phyloP scores from a whole-genome alignment of 2,113 vertebrate genomes.

The Myiozetetes cayanensis region DNA sequence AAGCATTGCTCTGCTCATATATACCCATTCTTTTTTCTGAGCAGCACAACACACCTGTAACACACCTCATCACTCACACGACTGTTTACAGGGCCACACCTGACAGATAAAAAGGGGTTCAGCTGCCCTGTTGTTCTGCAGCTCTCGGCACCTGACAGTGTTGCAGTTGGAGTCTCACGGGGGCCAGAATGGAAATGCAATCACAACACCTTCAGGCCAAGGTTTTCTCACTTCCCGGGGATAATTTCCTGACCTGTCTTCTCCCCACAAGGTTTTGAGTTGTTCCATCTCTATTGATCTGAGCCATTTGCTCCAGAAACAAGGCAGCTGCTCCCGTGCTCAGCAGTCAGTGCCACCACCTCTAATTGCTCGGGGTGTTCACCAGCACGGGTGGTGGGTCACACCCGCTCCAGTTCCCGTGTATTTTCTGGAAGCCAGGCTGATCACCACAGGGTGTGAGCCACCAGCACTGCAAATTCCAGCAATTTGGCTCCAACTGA shows the following conservation, averaged over 20 bases:
- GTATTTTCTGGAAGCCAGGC: neutral
- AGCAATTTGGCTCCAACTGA: neutral
- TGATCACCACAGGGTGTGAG: neutral
- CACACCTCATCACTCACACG: neutral
- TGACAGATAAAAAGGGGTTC: neutral
- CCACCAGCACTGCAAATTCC: neutral
- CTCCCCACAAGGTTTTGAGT: neutral
- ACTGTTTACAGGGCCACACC: neutral
- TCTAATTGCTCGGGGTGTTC: neutral
- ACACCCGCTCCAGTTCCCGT: rapidly evolving
- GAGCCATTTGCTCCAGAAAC: neutral
- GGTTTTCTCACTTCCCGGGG: neutral
- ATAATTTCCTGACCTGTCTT: neutral
- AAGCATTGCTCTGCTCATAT: neutral
- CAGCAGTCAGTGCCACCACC: neutral
- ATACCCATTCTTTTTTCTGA: neutral
- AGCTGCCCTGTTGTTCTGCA: neutral
- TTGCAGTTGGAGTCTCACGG: neutral
- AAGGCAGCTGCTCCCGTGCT: neutral
- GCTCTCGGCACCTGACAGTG: neutral
- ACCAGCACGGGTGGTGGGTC: neutral
- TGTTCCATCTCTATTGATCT: neutral
- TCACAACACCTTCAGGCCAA: neutral
- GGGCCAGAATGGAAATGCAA: neutral
- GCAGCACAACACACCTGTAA: neutral